phyloP scores from a whole-genome alignment of 2,113 vertebrate genomes.

The Brachypteracias leptosomus region DNA sequence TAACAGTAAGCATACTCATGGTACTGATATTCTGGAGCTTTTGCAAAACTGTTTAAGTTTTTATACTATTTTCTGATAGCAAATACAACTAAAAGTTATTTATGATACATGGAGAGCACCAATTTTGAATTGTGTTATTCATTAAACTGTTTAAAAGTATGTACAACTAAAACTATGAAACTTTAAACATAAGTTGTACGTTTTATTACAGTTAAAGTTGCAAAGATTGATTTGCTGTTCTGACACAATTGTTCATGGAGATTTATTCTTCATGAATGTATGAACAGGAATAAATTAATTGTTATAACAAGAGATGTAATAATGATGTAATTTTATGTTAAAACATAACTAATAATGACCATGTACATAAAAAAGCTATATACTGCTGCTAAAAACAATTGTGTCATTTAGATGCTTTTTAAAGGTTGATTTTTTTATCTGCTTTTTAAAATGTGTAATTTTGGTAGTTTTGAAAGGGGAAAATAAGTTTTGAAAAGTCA shows the following conservation, averaged over 20 bases:
- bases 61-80: constrained; percentile 11
- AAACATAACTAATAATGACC: constrained; percentile 11
- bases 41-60: neutral
- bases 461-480: neutral
- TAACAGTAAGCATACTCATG: neutral
- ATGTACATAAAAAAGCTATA: neutral
- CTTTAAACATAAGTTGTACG: constrained; percentile 6
- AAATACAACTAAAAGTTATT: constrained; percentile 7
- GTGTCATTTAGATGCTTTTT: constrained; percentile 4
- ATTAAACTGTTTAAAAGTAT: constrained; percentile 35
- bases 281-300: neutral
- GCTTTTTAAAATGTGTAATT: neutral
- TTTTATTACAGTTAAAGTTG: constrained; percentile 22
- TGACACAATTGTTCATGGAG: neutral
- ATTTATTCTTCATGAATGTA: constrained; percentile 18
- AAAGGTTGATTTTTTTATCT: neutral
- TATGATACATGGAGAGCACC: neutral
- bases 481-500: neutral
- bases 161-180: neutral
- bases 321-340: constrained; percentile 18
- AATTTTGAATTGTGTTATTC: neutral
- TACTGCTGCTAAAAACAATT: neutral
- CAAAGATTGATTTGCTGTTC: constrained; percentile 34
- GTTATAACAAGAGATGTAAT: neutral
- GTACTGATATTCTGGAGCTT: neutral